Evolutionary conservation across 2,113 vertebrate species (phyloP), one percentile per base, ranked within the genome.

Genomic region (Chaenocephalus aceratus): DNA sequence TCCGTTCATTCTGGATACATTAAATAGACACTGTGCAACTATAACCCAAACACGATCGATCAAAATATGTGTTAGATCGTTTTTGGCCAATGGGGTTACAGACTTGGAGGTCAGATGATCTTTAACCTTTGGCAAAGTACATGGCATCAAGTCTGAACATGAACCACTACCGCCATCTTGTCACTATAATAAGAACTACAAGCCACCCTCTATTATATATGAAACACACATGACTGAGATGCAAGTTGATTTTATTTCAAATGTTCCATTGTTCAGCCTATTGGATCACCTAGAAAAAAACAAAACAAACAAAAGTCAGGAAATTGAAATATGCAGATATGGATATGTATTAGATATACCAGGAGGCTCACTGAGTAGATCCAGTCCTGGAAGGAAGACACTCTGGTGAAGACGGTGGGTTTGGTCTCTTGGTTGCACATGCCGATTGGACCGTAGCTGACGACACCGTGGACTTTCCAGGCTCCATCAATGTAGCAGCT

Each of bases 341-440:
- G 36, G 36, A 30, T 30, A 30, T 30, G 30, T 30, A 30, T 30
- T 30, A 30, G 30, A 30, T 30, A 30, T 30, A 30, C 30, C 30
- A 4, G 30, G 30, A 30, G 8, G 41, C 92, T 95, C 85, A 96
- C 90, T 0, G 49, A 70, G 62, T 61, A 64, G 16, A 95, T 92
- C 94, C 95, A 95, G 23, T 93, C 80, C 0, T 15, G 0, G 30
- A 87, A 96, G 67, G 77, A 91, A 12, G 95, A 94, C 7, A 95
- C 94, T 51, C 90, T 82, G 77, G 91, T 94, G 89, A 94, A 95
- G 77, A 95, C 93, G 0, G 94, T 95, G 66, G 93, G 93, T 53
- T 94, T 95, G n/a, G n/a, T n/a, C n/a, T n/a, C n/a, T 45, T 88
- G 89, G 88, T 93, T 95, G 86, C 94, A 95, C 21, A 21, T 21